phyloP scores from a whole-genome alignment of 1,140 invertebrate species.

The Harpegnathos saltator region DNA sequence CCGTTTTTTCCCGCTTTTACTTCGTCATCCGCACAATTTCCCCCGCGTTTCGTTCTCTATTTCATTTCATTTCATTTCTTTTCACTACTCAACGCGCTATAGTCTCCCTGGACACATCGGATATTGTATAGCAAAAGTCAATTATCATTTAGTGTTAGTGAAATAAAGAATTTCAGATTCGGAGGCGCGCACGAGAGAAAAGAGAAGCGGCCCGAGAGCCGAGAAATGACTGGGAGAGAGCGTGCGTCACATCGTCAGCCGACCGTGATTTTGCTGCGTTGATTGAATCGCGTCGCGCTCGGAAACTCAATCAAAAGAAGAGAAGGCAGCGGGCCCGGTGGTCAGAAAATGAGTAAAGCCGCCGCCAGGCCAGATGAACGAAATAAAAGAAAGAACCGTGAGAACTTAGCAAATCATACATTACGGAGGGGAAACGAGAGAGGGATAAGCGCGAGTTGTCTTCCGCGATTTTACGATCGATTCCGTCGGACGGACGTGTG shows the following conservation, averaged over 20 bases:
- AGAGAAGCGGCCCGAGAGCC: constrained; percentile 49
- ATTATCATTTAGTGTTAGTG: neutral
- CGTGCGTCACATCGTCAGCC: constrained; percentile 59
- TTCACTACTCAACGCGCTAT: neutral
- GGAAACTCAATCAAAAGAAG: constrained; percentile 47
- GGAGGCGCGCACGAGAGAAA: constrained; percentile 60
- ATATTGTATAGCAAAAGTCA: constrained; percentile 42
- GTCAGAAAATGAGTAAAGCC: neutral
- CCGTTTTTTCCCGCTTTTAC: neutral
- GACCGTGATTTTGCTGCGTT: constrained; percentile 37
- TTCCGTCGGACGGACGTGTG: neutral
- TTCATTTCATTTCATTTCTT: neutral
- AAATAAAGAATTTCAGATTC: constrained; percentile 35
- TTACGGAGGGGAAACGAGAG: neutral
- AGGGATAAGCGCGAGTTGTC: neutral
- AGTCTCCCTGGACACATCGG: neutral
- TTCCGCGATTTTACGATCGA: constrained; percentile 22
- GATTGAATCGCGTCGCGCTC: constrained; percentile 24
- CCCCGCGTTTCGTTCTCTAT: neutral
- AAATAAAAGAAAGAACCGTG: constrained; percentile 62
- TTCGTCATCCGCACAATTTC: neutral
- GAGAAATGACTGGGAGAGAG: constrained; percentile 64
- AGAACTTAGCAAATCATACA: constrained; percentile 34
- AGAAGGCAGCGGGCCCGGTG: constrained; percentile 8
- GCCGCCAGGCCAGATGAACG: constrained; percentile 13